A percentile compares a stretch with the other conserved stretches of the same genome.
Conservation (phyloP, 2,797 vertebrate genomes). For the Jordanella pulchra region DNA sequence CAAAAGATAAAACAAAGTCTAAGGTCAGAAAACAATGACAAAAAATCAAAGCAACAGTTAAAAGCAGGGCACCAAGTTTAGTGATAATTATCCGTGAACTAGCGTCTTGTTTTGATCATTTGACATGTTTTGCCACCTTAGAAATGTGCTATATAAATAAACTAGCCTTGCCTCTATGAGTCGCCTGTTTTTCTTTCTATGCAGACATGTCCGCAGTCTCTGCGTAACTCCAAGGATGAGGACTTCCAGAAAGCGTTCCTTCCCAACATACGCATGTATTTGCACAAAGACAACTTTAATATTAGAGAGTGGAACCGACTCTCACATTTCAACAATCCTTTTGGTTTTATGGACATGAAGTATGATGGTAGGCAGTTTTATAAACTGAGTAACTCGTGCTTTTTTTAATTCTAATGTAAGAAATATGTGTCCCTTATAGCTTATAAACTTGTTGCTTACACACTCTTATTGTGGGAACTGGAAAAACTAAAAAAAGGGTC, state of each 20-base stretch:
- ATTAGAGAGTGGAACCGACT: slow-evolving; percentile 85
- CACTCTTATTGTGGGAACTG: too few relatives aligned
- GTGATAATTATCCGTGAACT: too few relatives aligned
- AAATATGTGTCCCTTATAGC: too few relatives aligned
- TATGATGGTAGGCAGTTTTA: slow-evolving; percentile 71
- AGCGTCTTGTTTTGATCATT: neutral
- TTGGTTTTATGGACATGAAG: slow-evolving; percentile 87
- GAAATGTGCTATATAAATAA: neutral
- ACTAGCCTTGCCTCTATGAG: neutral
- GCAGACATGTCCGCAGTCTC: slow-evolving; percentile 82
- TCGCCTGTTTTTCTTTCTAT: neutral
- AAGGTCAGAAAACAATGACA: neutral
- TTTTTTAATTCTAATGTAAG: too few relatives aligned
- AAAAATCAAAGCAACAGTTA: too few relatives aligned
- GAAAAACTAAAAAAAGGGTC: too few relatives aligned
- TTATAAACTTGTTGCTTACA: too few relatives aligned
- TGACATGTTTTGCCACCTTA: neutral
- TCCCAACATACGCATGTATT: slow-evolving; percentile 82
- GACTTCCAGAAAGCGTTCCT: slow-evolving; percentile 80
- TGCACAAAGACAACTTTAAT: slow-evolving; percentile 78
- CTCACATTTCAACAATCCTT: slow-evolving; percentile 86
- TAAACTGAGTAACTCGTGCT: neutral
- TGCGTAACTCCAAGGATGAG: slow-evolving; percentile 75
- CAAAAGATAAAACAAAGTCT: neutral
- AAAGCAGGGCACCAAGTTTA: too few relatives aligned